Conservation (phyloP, 2,113 vertebrate genomes). For the Toxostoma redivivum region DNA sequence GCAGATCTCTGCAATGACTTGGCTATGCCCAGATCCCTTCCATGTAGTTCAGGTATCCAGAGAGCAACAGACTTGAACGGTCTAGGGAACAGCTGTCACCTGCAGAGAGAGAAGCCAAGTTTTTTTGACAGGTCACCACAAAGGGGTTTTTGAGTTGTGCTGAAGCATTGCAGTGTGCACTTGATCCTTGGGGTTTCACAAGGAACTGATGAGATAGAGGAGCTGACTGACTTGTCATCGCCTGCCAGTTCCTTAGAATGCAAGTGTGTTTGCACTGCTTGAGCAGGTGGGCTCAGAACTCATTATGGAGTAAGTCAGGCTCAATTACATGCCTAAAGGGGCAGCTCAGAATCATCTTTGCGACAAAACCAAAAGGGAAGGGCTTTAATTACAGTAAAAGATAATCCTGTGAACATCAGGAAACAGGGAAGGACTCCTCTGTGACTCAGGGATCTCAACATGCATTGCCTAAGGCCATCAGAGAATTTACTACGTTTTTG, state of each 20-base stretch:
- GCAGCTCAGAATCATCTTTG: neutral
- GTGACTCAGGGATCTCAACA: neutral
- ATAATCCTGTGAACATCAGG: neutral
- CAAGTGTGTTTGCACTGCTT: neutral
- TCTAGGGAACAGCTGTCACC: neutral
- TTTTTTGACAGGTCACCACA: neutral
- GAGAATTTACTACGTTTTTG: neutral
- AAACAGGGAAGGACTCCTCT: neutral
- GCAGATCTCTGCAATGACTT: neutral
- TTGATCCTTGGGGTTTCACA: neutral
- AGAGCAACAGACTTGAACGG: neutral
- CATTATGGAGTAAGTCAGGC: neutral
- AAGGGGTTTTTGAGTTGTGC: neutral
- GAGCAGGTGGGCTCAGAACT: neutral
- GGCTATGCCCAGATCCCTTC: neutral
- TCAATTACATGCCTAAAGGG: neutral
- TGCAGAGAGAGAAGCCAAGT: neutral
- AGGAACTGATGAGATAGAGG: neutral
- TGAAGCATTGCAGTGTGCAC: neutral
- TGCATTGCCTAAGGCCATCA: neutral
- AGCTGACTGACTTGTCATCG: accelerated
- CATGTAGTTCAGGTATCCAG: neutral
- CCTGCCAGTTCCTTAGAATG: neutral
- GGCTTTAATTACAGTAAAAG: neutral
- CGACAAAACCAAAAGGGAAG: neutral